Conservation (phyloP, 2,113 vertebrate genomes). For the Dasypus novemcinctus region DNA sequence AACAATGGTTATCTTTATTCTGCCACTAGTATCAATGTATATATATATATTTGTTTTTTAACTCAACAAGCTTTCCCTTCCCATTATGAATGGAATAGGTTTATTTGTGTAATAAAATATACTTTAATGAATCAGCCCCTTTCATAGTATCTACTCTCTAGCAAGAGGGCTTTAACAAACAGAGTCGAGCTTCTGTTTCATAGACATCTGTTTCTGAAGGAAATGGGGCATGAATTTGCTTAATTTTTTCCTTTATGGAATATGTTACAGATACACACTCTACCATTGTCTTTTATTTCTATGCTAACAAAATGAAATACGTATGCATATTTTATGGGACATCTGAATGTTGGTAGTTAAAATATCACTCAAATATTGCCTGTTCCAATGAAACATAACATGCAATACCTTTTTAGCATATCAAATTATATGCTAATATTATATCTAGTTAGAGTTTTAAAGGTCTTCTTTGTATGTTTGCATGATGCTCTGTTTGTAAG, state of each 20-base stretch:
- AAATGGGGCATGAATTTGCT: conserved; percentile 15
- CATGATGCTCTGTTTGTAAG: conserved; percentile 43
- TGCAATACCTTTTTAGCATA: neutral
- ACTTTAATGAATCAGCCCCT: neutral
- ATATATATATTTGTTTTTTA: neutral
- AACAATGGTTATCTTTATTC: neutral
- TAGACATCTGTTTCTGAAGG: neutral
- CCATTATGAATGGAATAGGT: neutral
- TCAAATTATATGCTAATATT: conserved; percentile 20
- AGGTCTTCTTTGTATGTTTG: neutral
- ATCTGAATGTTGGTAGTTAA: conserved; percentile 38
- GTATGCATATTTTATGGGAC: neutral
- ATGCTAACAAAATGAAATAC: conserved; percentile 42
- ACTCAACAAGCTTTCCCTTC: neutral
- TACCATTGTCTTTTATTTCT: conserved; percentile 40
- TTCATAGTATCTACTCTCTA: neutral
- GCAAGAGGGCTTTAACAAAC: neutral
- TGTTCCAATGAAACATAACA: conserved; percentile 37
- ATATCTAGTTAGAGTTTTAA: conserved; percentile 42
- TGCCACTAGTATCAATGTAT: neutral
- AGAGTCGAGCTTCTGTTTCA: neutral
- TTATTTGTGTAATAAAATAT: neutral
- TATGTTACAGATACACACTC: conserved; percentile 38
- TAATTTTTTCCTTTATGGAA: conserved; percentile 23
- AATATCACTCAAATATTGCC: neutral